Conservation (phyloP, 2,113 vertebrate genomes). For the Rhinoderma darwinii region DNA sequence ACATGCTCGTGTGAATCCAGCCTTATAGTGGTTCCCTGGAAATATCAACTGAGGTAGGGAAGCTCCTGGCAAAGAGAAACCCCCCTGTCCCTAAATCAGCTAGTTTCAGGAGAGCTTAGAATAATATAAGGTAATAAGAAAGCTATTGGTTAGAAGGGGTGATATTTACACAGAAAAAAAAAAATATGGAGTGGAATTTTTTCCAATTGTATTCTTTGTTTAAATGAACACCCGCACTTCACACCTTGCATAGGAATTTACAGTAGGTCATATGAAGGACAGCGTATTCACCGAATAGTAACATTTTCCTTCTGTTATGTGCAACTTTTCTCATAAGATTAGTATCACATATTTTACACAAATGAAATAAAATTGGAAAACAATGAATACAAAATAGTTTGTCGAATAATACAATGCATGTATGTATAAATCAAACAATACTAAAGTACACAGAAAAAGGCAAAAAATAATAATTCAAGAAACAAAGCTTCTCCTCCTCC, state of each 20-base stretch:
- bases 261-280: conserved; percentile 2
- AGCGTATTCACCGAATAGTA: neutral
- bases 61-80: no score
- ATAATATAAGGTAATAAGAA: neutral
- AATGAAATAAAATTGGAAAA: neutral
- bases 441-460: no score
- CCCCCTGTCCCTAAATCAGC: no score
- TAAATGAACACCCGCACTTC: neutral
- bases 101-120: neutral
- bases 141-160: neutral
- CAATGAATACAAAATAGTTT: no score
- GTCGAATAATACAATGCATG: no score
- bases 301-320: neutral
- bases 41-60: no score
- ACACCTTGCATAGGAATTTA: conserved; percentile 7
- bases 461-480: no score
- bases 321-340: neutral
- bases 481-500: no score
- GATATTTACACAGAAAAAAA: neutral
- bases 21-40: no score
- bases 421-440: no score
- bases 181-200: neutral
- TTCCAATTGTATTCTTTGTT: neutral
- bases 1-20: no score
- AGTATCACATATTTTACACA: neutral